These are phyloP conservation scores for Cyrtonyx montezumae DNA, from an alignment of 2,113 vertebrate genomes.

Conservation along the genomic window DNA sequence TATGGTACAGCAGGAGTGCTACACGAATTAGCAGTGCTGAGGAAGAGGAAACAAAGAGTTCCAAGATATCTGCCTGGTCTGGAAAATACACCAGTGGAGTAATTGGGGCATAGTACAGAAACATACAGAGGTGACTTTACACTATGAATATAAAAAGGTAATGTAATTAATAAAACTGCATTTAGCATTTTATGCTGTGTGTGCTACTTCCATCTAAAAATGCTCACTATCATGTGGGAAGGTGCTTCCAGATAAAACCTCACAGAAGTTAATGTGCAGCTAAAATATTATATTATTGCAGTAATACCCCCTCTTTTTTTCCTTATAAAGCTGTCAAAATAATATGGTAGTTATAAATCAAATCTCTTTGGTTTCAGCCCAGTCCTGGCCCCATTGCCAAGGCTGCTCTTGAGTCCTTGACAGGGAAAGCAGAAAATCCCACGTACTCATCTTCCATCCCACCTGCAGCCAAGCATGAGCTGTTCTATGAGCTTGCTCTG, in stretches of 20 bases:
- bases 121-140: not conserved
- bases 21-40: not conserved
- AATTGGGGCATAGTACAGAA: not conserved
- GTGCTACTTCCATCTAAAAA: not conserved
- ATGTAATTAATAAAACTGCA: not conserved
- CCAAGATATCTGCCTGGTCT: not conserved
- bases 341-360: not conserved
- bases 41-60: not conserved
- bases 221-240: not conserved
- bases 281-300: not conserved
- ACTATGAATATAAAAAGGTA: not conserved
- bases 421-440: not conserved
- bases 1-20: conserved; percentile 6
- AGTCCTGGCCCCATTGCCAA: not conserved
- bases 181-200: not conserved
- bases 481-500: not conserved
- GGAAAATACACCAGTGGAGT: not conserved
- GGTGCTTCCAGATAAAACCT: not conserved
- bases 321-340: not conserved
- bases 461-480: not conserved
- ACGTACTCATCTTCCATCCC: not conserved
- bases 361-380: not conserved
- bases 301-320: not conserved
- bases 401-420: not conserved
- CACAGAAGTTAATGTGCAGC: not conserved